phyloP scores from a whole-genome alignment of 2,113 vertebrate genomes.

The Rissa tridactyla region DNA sequence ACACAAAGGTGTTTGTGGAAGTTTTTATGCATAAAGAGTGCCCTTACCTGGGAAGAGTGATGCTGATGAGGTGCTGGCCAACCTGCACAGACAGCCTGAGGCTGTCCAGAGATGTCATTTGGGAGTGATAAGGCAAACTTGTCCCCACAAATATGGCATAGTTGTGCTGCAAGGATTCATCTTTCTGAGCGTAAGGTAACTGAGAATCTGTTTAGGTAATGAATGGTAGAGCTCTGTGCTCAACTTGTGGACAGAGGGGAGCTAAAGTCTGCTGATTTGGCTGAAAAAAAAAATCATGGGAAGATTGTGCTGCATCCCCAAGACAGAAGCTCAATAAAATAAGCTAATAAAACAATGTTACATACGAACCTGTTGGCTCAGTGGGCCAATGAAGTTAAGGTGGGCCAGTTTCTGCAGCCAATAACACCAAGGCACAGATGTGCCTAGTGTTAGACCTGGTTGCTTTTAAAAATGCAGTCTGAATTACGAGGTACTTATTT shows the following conservation, averaged over 20 bases:
- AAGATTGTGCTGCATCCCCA: not conserved
- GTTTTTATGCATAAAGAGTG: not conserved
- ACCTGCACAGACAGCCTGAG: not conserved
- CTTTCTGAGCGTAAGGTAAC: not conserved
- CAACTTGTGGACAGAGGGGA: not conserved
- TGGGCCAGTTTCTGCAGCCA: not conserved
- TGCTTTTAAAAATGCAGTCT: not conserved
- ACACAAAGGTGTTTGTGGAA: not conserved
- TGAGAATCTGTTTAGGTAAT: not conserved
- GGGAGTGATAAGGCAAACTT: not conserved
- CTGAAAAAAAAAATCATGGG: not conserved
- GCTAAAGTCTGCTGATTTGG: not conserved
- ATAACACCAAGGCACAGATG: not conserved
- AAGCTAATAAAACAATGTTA: not conserved
- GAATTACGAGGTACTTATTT: not conserved
- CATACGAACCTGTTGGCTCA: not conserved
- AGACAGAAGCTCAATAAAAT: not conserved
- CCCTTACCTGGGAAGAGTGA: not conserved
- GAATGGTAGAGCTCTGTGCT: not conserved
- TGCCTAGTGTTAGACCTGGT: not conserved
- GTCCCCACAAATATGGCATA: not conserved
- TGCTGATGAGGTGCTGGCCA: not conserved
- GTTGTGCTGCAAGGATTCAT: not conserved
- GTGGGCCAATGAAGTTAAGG: not conserved
- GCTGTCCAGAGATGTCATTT: not conserved